phyloP scores from a whole-genome alignment of 2,797 vertebrate species.

The Myotis findleyi region DNA sequence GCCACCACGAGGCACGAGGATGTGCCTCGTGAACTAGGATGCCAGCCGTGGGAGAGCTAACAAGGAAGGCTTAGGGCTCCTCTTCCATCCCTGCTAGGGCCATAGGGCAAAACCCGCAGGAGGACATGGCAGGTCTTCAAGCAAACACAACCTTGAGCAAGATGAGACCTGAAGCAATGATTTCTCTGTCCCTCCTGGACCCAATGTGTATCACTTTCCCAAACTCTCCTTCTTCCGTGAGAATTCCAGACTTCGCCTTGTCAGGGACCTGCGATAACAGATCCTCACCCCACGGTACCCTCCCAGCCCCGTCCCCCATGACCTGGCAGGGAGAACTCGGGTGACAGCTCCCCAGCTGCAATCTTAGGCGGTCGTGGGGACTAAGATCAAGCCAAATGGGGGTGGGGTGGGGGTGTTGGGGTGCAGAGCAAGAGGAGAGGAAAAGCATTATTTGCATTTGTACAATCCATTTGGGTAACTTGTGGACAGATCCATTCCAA shows the following conservation, averaged over 20 bases:
- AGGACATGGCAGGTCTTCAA: rapidly evolving
- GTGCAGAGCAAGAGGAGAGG: background rate
- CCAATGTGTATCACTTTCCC: background rate
- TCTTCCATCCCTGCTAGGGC: background rate
- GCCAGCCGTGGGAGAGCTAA: background rate
- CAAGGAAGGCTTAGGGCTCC: background rate
- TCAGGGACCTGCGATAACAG: background rate
- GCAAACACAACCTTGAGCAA: background rate
- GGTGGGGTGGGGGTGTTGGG: background rate
- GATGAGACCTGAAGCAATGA: background rate
- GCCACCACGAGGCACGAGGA: background rate
- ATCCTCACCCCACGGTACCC: background rate
- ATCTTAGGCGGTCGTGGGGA: background rate
- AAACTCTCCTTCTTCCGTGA: background rate
- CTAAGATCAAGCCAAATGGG: background rate
- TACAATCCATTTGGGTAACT: background rate
- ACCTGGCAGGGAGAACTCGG: background rate
- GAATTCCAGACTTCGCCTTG: background rate
- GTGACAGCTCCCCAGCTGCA: background rate
- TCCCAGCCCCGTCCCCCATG: background rate
- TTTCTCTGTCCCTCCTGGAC: background rate
- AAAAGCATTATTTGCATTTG: background rate
- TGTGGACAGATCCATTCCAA: background rate
- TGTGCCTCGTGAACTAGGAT: rapidly evolving
- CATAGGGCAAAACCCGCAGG: rapidly evolving